Evolutionary conservation across 2,888 invertebrate genomes (phyloP).

Genomic region (Ypsolopha scabrella): DNA sequence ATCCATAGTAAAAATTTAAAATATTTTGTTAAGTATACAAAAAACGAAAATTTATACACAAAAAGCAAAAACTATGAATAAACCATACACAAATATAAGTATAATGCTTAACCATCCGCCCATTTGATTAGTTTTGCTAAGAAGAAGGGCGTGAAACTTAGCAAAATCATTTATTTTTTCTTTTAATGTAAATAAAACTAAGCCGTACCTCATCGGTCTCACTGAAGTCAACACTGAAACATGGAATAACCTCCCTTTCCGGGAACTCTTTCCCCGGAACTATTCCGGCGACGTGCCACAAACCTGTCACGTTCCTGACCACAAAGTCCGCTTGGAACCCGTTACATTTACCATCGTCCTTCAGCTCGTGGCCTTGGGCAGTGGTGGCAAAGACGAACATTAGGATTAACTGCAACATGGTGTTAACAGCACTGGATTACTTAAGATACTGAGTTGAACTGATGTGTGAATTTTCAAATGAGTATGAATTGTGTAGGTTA

Average conservation of each 20-base stretch:
- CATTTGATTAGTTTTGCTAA: too few relatives aligned
- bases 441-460: not conserved
- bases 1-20: too few relatives aligned
- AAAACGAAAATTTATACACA: too few relatives aligned
- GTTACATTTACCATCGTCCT: slow-evolving; percentile 26
- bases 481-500: not conserved
- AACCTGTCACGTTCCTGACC: slow-evolving; percentile 32
- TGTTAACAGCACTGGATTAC: not conserved
- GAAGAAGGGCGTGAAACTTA: too few relatives aligned
- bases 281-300: slow-evolving; percentile 49
- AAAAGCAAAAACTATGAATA: too few relatives aligned
- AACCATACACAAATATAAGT: too few relatives aligned
- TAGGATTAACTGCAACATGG: not conserved
- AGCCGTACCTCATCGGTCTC: slow-evolving; percentile 49
- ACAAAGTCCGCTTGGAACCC: slow-evolving; percentile 40
- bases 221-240: slow-evolving; percentile 47
- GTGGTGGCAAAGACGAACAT: not conserved
- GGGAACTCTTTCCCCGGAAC: slow-evolving; percentile 47
- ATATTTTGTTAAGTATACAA: too few relatives aligned
- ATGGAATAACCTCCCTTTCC: slow-evolving; percentile 31
- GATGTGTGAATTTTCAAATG: not conserved
- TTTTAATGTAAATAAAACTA: not conserved
- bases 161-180: too few relatives aligned
- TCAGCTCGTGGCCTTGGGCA: not conserved
- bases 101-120: too few relatives aligned